A percentile compares a stretch with the other conserved stretches of the same genome.
These are phyloP conservation scores for Euspilapteryx auroguttella DNA, from an alignment of 2,888 invertebrate species.

Conservation along the genomic window DNA sequence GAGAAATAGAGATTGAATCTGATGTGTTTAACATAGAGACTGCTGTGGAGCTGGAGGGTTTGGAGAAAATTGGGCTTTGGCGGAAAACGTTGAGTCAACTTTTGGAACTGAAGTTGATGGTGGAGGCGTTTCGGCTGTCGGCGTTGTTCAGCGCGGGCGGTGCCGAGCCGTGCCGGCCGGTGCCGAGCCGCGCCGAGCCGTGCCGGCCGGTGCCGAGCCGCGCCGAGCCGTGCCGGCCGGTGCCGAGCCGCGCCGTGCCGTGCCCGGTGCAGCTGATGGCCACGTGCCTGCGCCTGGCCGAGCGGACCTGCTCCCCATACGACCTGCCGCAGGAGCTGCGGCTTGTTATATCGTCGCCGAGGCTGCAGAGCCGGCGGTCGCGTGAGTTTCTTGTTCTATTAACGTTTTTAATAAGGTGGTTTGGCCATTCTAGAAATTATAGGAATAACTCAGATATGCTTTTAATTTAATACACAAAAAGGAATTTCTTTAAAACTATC, in stretches of 20 bases:
- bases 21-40: conserved; percentile 44
- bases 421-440: no score
- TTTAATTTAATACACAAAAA: no score
- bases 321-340: conserved; percentile 68
- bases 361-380: conserved; percentile 31
- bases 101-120: conserved; percentile 58
- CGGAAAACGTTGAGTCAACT: conserved; percentile 52
- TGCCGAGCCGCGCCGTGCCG: conserved; percentile 26
- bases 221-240: conserved; percentile 28
- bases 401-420: background rate
- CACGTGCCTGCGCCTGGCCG: conserved; percentile 65
- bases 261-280: conserved; percentile 61
- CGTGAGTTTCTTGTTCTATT: conserved; percentile 17
- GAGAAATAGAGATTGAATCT: conserved; percentile 44
- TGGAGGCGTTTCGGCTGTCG: conserved; percentile 63
- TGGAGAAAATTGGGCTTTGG: conserved; percentile 38
- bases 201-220: conserved; percentile 47
- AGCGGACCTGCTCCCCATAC: conserved; percentile 63
- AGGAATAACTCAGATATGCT: no score
- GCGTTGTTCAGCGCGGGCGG: conserved; percentile 54
- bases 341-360: conserved; percentile 47
- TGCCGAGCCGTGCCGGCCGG: no score
- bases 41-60: conserved; percentile 30
- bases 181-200: no score
- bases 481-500: no score